These are phyloP conservation scores for Ciconia nigra DNA, from an alignment of 2,797 vertebrate species.

Conservation along the genomic window DNA sequence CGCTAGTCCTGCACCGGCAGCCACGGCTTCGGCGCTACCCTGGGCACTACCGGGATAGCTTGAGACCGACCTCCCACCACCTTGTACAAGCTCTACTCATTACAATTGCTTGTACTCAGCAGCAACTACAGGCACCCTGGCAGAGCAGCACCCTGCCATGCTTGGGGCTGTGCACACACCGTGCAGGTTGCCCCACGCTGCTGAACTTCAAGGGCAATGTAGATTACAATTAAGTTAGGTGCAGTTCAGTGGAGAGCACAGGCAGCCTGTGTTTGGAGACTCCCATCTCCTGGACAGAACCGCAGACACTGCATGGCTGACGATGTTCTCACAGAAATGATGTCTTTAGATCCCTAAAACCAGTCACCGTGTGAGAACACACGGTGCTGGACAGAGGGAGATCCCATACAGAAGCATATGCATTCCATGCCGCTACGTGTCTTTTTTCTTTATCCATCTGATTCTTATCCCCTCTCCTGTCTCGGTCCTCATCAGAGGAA, in stretches of 20 bases:
- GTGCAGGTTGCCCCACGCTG: not conserved
- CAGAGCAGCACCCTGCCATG: not conserved
- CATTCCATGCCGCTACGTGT: not conserved
- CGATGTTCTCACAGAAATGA: rapidly evolving
- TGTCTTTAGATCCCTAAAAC: not conserved
- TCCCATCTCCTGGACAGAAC: not conserved
- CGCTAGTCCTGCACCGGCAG: not conserved
- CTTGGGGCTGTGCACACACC: not conserved
- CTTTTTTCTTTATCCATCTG: not conserved
- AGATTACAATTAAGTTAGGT: too few relatives aligned
- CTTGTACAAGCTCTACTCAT: not conserved
- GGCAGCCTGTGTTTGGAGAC: not conserved
- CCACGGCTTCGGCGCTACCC: not conserved
- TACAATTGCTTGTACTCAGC: not conserved
- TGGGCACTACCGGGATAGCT: too few relatives aligned
- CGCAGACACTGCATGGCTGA: not conserved
- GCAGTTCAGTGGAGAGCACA: not conserved
- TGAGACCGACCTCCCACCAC: not conserved
- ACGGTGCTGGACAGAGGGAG: not conserved
- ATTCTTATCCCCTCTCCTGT: not conserved
- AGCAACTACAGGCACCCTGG: not conserved
- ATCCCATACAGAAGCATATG: not conserved
- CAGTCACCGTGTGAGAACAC: rapidly evolving
- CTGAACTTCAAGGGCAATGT: rapidly evolving
- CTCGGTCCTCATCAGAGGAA: not conserved